Evolutionary conservation across 2,888 invertebrate species (phyloP).

Genomic region (Sympetrum striolatum): DNA sequence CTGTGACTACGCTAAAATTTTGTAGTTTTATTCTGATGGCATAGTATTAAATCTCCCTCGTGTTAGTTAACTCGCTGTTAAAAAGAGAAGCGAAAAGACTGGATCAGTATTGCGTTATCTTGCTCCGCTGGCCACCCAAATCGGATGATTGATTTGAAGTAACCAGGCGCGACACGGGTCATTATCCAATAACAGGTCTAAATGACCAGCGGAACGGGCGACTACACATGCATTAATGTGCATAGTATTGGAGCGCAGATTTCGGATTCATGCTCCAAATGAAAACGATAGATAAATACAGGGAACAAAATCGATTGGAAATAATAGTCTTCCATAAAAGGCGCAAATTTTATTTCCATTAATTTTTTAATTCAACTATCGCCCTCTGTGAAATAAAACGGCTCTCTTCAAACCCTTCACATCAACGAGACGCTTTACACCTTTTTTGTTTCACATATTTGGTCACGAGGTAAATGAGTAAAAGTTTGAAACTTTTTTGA

Average conservation of each 20-base stretch:
- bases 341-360: too few relatives aligned
- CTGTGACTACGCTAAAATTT: too few relatives aligned
- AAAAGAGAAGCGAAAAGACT: not conserved
- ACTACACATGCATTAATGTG: not conserved
- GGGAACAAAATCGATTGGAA: not conserved
- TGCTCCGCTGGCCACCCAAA: slow-evolving; percentile 24
- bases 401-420: too few relatives aligned
- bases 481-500: too few relatives aligned
- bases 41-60: not conserved
- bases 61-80: not conserved
- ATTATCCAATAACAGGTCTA: slow-evolving; percentile 1
- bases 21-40: too few relatives aligned
- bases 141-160: slow-evolving; percentile 27
- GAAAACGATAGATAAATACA: not conserved
- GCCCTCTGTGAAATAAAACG: too few relatives aligned
- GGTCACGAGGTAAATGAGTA: too few relatives aligned
- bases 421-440: too few relatives aligned
- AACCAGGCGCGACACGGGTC: slow-evolving; percentile 3
- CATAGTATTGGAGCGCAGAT: not conserved
- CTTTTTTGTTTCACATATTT: too few relatives aligned
- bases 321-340: too few relatives aligned
- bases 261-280: not conserved
- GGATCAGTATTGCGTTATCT: not conserved
- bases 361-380: too few relatives aligned
- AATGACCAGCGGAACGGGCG: not conserved